These are phyloP conservation scores for Volucella inanis DNA, from an alignment of 2,888 invertebrate genomes.

Conservation along the genomic window DNA sequence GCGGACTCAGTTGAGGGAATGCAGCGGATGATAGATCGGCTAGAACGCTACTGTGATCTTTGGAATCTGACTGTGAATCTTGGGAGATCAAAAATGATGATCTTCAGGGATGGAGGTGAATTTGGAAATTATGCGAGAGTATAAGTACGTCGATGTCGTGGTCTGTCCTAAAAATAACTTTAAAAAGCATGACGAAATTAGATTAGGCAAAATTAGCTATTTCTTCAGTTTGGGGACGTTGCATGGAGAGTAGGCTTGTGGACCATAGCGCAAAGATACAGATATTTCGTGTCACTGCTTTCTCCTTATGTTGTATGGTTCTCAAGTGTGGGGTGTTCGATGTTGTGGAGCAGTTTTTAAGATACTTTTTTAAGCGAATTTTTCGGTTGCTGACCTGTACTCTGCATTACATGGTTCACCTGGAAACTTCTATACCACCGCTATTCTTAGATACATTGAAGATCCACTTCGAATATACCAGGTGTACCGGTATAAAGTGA, in stretches of 20 bases:
- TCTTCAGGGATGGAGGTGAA: conserved; percentile 2
- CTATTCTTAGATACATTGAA: too few relatives aligned
- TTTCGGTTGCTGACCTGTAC: neutral
- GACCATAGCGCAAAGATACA: conserved; percentile 7
- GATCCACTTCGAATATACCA: too few relatives aligned
- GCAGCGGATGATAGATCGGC: too few relatives aligned
- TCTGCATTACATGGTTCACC: neutral
- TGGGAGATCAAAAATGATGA: too few relatives aligned
- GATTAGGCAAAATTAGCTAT: neutral
- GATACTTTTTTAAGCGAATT: neutral
- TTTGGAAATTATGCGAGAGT: conserved; percentile 15
- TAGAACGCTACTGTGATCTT: too few relatives aligned
- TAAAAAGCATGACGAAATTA: too few relatives aligned
- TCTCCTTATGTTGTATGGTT: neutral
- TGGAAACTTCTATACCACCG: neutral
- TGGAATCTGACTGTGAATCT: too few relatives aligned
- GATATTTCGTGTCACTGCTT: conserved; percentile 9
- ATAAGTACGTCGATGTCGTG: neutral
- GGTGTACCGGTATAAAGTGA: too few relatives aligned
- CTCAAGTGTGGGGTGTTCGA: neutral
- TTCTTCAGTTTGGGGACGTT: conserved; percentile 4
- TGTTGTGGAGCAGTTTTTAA: too few relatives aligned
- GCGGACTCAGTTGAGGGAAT: too few relatives aligned
- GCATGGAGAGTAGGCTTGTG: conserved; percentile 8
- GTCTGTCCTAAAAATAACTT: neutral